Evolutionary conservation across 1,140 invertebrate species (phyloP).

Genomic region (Neodiprion fabricii): DNA sequence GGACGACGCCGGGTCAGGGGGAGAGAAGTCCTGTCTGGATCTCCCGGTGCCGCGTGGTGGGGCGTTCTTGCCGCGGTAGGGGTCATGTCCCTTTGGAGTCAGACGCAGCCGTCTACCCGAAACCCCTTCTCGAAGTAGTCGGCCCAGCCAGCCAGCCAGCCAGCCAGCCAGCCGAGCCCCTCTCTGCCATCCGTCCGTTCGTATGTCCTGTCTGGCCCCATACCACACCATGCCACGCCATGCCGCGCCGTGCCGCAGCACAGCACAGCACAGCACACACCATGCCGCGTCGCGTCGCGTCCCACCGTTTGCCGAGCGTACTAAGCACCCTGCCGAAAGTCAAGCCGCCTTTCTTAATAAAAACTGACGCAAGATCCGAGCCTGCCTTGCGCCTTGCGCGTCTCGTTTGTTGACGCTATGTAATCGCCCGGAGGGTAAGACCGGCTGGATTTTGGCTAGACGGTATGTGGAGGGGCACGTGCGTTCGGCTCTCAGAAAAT

Average conservation of each 20-base stretch:
- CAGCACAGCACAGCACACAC: too few relatives aligned
- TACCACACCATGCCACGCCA: not conserved
- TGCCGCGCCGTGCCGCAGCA: too few relatives aligned
- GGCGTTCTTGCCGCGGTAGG: not conserved
- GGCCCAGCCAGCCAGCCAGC: not conserved
- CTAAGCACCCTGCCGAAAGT: conserved; percentile 2
- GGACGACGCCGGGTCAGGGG: not conserved
- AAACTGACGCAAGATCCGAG: not conserved
- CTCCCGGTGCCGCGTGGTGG: not conserved
- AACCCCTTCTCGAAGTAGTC: conserved; percentile 6
- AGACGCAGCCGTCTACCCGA: conserved; percentile 6
- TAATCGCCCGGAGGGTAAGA: not conserved
- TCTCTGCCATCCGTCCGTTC: conserved; percentile 4
- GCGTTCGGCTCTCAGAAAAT: not conserved
- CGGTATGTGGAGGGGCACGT: not conserved
- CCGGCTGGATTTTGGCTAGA: not conserved
- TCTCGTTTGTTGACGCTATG: conserved; percentile 3
- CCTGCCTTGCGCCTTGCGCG: not conserved
- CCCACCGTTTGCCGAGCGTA: not conserved
- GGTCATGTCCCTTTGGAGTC: conserved; percentile 6
- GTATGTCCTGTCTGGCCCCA: conserved; percentile 6
- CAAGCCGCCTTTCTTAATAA: not conserved
- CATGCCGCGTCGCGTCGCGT: not conserved
- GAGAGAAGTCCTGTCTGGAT: conserved; percentile 1
- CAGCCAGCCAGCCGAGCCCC: not conserved